Evolutionary conservation across 2,113 vertebrate species (phyloP).

Genomic region (Callionymus lyra): DNA sequence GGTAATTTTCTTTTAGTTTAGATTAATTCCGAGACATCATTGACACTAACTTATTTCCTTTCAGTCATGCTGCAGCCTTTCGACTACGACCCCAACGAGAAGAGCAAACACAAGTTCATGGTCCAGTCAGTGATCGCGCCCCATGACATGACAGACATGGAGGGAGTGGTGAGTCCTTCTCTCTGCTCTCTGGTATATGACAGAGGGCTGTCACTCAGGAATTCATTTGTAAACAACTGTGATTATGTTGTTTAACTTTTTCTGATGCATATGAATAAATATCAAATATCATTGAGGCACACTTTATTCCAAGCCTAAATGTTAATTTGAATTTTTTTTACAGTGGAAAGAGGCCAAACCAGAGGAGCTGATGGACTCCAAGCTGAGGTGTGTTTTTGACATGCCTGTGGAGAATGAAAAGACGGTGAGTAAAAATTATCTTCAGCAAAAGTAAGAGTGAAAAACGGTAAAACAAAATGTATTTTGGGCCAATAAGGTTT

Average conservation of each 20-base stretch:
- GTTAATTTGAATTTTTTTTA: slow-evolving; percentile 5
- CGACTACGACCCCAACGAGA: slow-evolving; percentile 98
- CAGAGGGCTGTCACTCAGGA: background rate
- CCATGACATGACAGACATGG: slow-evolving; percentile 94
- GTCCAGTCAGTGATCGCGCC: slow-evolving; percentile 96
- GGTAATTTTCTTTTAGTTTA: background rate
- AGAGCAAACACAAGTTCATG: slow-evolving; percentile 99
- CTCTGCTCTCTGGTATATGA: background rate
- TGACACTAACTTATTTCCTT: slow-evolving; percentile 41
- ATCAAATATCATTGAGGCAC: too few relatives aligned
- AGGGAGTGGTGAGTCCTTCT: slow-evolving; percentile 89
- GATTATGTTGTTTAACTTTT: too few relatives aligned
- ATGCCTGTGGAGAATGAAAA: slow-evolving; percentile 92
- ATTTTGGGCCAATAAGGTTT: too few relatives aligned
- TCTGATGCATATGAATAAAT: too few relatives aligned
- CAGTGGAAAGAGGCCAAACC: slow-evolving; percentile 99
- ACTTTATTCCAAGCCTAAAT: too few relatives aligned
- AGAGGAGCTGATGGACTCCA: slow-evolving; percentile 98
- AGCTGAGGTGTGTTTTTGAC: slow-evolving; percentile 97
- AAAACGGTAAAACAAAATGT: too few relatives aligned
- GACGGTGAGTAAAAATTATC: slow-evolving; percentile 68
- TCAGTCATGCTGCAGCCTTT: slow-evolving; percentile 99
- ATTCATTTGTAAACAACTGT: too few relatives aligned
- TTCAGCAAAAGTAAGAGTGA: too few relatives aligned
- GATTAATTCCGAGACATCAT: background rate